These are phyloP conservation scores for Eulemur albifrons DNA, from an alignment of 2,797 vertebrate genomes.

Conservation along the genomic window DNA sequence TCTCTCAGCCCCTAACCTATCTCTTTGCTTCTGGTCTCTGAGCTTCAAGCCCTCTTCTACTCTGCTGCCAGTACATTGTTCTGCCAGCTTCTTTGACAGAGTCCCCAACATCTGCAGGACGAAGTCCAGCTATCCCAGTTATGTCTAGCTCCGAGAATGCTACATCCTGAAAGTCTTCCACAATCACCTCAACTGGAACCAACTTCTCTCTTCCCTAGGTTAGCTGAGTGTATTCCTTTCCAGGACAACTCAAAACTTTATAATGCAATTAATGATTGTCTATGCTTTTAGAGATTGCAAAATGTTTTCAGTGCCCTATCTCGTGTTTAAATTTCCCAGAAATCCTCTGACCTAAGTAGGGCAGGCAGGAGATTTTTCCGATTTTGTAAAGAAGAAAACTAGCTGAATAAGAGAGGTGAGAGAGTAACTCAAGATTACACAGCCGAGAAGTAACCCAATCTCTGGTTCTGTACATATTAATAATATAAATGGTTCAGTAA, in stretches of 20 bases:
- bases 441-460: background rate
- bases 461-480: background rate
- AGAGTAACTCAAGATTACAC: background rate
- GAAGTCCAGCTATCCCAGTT: background rate
- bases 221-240: background rate
- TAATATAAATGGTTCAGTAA: background rate
- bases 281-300: background rate
- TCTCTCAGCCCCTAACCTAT: background rate
- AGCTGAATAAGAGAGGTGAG: background rate
- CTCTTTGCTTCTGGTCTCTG: background rate
- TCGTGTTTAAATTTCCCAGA: background rate
- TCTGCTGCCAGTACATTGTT: background rate
- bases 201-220: background rate
- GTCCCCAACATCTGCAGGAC: background rate
- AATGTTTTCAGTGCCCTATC: background rate
- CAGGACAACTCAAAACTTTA: background rate
- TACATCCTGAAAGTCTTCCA: background rate
- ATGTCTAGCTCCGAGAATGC: background rate
- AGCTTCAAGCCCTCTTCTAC: background rate
- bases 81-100: background rate
- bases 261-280: background rate
- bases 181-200: background rate
- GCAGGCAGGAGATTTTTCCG: background rate
- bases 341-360: background rate
- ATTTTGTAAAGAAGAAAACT: conserved; percentile 12